Base-by-base conservation (phyloP, 2,113 vertebrate genomes). In the Siphamia tubifer region DNA sequence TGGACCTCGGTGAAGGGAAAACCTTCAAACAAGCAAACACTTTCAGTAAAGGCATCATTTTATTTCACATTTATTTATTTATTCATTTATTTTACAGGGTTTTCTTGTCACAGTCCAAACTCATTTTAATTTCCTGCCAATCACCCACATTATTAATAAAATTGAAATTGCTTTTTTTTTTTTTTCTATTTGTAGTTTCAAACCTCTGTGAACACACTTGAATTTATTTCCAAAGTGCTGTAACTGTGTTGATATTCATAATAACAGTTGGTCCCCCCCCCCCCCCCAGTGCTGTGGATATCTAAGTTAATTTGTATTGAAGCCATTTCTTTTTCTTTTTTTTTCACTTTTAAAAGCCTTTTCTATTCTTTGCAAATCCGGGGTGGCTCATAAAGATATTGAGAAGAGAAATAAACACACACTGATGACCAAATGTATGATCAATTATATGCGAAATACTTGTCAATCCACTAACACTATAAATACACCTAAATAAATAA, bases 121-220 rank as follows among this genome's bases (percentile, higher is more conserved):
- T 36, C 44, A 51, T 81, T 87, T 85, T 80, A 60, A 86, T 85
- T 85, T 85, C 75, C 88, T 87, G 86, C 78, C 88, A 88, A 78
- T 87, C 83, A 84, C 20, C 24, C 45, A 25, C 16, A 60, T 74
- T 79, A 70, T 83, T 83, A 85, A 87, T 68, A 79, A 80, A 74
- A 77, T 61, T 68, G 77, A 83, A 87, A 87, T 83, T 68, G 57
- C 76, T 76, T 83, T 87, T n/a, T n/a, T 87, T 79, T 76, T 83
- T 87, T n/a, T n/a, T 87, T 79, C 65, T 55, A 39, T 67, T 78
- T 75, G 62, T 61, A 56, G 52, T 49, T 34, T 66, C 42, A 74
- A 77, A 85, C 63, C 75, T 79, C 68, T 68, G 62, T 56, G 74
- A 80, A 70, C 51, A 82, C 44, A 56, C 53, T 45, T n/a, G 27